Base-by-base conservation (phyloP, 2,888 invertebrate species). In the Lycaena phlaeas region DNA sequence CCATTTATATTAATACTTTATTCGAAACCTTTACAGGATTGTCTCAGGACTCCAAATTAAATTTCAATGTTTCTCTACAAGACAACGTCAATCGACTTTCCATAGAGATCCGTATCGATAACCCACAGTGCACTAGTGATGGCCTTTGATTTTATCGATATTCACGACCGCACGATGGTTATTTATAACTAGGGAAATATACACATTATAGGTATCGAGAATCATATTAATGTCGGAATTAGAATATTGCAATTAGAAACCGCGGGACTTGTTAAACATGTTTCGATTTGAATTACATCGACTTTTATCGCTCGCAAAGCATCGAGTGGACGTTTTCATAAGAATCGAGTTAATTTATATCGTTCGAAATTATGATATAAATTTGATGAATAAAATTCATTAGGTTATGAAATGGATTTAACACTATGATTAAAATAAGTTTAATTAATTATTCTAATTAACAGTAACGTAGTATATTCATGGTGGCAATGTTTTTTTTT, bases 71-170 rank as follows among this genome's bases (percentile, higher is more conserved):
- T 67, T 66, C 63, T 59, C n/a, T 60, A 69, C 64, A 67, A 61
- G 63, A 39, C n/a, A n/a, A n/a, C 41, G 46, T 48, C 45, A 42
- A 46, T 38, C 52, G 56, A 62, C 61, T 60, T 53, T 61, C 52
- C 61, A 69, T 72, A 72, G 72, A 77, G 79, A 81, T 79, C 64
- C 57, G 54, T 56, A 52, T 46, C 58, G 78, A 81, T 81, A 81
- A 76, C 72, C 72, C 64, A n/a, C n/a, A n/a, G 61, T 55, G 50
- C 53, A 53, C 53, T 73, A 75, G 78, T 68, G 76, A 61, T 58
- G 59, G 57, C 57, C 50, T 52, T 59, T 59, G 50, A 57, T 59
- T 58, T 63, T 59, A 65, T 73, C 70, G 79, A 79, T 73, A 68
- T 59, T 65, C n/a, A 22, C 34, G 18, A 22, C 12, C 12, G n/a